Evolutionary conservation across 2,888 invertebrate genomes (phyloP).

Genomic region (Pogonocherus hispidulus): DNA sequence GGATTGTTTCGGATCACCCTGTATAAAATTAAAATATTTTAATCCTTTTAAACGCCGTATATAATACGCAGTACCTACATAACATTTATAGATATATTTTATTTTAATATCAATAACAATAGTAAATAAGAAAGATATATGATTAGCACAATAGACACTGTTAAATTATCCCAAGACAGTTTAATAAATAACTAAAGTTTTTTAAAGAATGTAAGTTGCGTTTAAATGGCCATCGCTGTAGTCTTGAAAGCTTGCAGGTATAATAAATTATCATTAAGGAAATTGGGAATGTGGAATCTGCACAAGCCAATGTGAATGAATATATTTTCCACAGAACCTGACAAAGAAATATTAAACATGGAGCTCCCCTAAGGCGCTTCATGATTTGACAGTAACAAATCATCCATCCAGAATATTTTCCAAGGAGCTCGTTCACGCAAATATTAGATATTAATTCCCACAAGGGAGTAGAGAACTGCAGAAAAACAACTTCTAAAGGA

Average conservation of each 20-base stretch:
- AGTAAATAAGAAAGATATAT: too few species aligned
- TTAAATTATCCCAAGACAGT: too few species aligned
- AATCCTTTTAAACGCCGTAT: too few species aligned
- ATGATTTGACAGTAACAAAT: conserved; percentile 42
- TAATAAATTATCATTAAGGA: conserved; percentile 4
- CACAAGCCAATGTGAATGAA: background rate
- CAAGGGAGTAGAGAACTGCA: background rate
- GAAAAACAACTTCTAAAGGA: background rate
- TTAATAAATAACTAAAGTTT: too few species aligned
- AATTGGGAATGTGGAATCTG: background rate
- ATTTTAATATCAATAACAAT: too few species aligned
- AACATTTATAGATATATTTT: too few species aligned
- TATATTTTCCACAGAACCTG: conserved; percentile 23
- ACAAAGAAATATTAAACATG: conserved; percentile 39
- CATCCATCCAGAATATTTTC: conserved; percentile 30
- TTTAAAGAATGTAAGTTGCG: too few species aligned
- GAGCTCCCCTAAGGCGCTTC: conserved; percentile 28
- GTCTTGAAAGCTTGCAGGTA: conserved; percentile 6
- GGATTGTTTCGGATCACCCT: too few species aligned
- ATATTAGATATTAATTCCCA: too few species aligned
- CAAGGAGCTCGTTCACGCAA: background rate
- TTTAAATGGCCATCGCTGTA: background rate
- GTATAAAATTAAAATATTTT: too few species aligned
- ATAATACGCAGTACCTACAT: too few species aligned
- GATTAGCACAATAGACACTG: too few species aligned